Conservation (phyloP, 2,797 vertebrate species). For the Gallinago nigripennis region DNA sequence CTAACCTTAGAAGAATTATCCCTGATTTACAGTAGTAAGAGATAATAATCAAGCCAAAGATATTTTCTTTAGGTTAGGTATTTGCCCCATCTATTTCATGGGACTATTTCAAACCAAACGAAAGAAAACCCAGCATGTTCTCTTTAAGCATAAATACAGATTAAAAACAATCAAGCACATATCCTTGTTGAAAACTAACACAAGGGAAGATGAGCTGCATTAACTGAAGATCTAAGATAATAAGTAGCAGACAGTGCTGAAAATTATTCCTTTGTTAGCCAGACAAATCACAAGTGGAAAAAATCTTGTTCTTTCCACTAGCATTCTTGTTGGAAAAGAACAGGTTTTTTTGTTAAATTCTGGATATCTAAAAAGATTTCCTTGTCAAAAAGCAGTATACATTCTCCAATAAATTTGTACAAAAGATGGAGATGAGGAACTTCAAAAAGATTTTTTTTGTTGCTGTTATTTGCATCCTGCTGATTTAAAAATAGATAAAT, state of each 20-base stretch:
- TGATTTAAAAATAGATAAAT: not conserved
- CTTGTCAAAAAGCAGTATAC: not conserved
- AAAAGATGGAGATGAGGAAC: not conserved
- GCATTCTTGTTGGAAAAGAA: not conserved
- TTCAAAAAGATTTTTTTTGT: not conserved
- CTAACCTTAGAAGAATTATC: not conserved
- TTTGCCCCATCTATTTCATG: not conserved
- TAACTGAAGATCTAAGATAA: not conserved
- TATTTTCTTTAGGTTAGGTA: not conserved
- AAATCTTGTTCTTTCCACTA: not conserved
- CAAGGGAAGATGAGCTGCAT: not conserved
- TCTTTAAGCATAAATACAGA: not conserved
- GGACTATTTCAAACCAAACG: not conserved
- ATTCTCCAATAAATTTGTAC: not conserved
- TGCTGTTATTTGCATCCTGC: not conserved
- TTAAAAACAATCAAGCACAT: not conserved
- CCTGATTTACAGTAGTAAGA: not conserved
- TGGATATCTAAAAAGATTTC: not conserved
- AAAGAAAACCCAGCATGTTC: not conserved
- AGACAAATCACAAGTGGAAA: not conserved
- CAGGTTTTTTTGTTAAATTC: not conserved
- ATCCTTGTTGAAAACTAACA: not conserved
- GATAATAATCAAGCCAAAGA: not conserved
- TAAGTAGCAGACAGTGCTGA: not conserved
- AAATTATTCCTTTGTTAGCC: not conserved